Percentiles rank a stretch among this genome's conserved stretches.
Evolutionary conservation across 2,113 vertebrate genomes (phyloP).

Genomic region (Microtus richardsoni): DNA sequence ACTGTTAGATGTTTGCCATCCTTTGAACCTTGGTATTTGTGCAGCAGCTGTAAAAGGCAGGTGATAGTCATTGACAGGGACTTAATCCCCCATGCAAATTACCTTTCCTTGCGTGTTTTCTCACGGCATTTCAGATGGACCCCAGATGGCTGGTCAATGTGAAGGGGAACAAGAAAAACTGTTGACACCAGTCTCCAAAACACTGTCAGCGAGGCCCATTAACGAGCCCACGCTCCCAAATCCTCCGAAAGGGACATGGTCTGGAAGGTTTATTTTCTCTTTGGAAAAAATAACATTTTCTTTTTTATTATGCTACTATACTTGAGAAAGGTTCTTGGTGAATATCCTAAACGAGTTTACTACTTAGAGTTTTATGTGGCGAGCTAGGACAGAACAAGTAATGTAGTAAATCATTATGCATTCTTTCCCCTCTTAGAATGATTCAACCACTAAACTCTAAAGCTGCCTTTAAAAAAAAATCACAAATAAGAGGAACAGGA

Average conservation of each 20-base stretch:
- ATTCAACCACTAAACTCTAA: not conserved
- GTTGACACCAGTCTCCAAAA: not conserved
- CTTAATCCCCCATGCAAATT: slow-evolving; percentile 48
- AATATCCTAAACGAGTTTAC: not conserved
- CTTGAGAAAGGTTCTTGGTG: not conserved
- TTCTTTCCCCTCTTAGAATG: not conserved
- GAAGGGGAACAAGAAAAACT: not conserved
- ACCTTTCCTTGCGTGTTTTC: not conserved
- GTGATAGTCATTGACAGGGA: not conserved
- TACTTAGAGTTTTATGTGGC: slow-evolving; percentile 13
- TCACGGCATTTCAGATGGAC: not conserved
- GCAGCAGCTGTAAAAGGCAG: slow-evolving; percentile 21
- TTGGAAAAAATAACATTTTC: slow-evolving; percentile 41
- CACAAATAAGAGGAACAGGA: not conserved
- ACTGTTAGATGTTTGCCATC: slow-evolving; percentile 20
- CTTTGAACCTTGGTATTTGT: slow-evolving; percentile 57
- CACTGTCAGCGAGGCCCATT: not conserved
- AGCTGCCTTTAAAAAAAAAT: not conserved
- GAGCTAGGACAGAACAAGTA: not conserved
- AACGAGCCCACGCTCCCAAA: not conserved
- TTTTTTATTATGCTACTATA: not conserved
- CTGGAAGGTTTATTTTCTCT: not conserved
- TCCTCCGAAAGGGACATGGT: not conserved
- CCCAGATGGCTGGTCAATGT: not conserved
- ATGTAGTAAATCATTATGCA: not conserved